Evolutionary conservation across 1,140 invertebrate genomes (phyloP).

Genomic region (Bombus pyrosoma): DNA sequence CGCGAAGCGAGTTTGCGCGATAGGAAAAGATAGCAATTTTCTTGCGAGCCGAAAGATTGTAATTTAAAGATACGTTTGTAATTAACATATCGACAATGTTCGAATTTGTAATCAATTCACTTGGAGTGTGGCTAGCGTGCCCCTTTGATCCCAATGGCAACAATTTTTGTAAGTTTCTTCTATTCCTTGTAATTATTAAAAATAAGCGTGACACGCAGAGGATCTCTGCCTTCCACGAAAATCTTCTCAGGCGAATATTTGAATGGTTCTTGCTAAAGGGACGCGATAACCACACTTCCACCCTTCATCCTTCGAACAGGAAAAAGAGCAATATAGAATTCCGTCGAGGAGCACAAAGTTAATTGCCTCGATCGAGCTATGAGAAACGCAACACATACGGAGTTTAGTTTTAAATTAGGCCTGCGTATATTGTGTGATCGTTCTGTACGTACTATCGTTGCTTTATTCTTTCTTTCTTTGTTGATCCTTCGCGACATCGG

Average conservation of each 20-base stretch:
- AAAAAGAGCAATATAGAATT: neutral
- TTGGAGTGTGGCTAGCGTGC: neutral
- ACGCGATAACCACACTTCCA: neutral
- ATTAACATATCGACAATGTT: neutral
- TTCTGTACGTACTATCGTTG: conserved; percentile 29
- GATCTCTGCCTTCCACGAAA: neutral
- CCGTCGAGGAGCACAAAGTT: conserved; percentile 32
- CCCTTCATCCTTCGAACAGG: neutral
- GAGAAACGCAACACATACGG: conserved; percentile 21
- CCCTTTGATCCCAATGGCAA: neutral
- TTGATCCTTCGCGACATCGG: neutral
- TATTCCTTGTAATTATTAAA: neutral
- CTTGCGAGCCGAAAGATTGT: neutral
- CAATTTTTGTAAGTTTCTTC: neutral
- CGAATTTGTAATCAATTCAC: neutral
- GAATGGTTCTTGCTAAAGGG: neutral
- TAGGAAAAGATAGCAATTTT: neutral
- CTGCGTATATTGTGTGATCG: conserved; percentile 21
- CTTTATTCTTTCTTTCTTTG: neutral
- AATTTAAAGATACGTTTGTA: conserved; percentile 8
- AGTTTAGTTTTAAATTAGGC: conserved; percentile 28
- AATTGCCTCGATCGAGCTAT: conserved; percentile 23
- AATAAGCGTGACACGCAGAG: neutral
- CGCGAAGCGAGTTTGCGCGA: neutral
- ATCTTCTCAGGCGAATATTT: neutral